phyloP scores from a whole-genome alignment of 1,140 invertebrate genomes.

The Medauroidea extradentata region DNA sequence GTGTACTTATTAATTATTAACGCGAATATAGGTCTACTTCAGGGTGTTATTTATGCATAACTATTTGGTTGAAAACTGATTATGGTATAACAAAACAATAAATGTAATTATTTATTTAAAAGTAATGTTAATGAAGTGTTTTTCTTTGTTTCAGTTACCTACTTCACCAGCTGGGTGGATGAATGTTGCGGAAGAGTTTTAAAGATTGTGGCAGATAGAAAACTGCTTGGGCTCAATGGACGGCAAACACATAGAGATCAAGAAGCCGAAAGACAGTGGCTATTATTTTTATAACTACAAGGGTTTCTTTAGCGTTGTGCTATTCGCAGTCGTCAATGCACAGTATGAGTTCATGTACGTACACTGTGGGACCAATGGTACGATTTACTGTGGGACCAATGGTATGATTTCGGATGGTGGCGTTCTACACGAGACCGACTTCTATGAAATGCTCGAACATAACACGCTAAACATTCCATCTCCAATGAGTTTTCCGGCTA shows the following conservation, averaged over 20 bases:
- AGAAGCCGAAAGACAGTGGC: conserved; percentile 28
- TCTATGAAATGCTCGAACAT: not conserved
- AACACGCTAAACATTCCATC: conserved; percentile 30
- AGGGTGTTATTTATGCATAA: too few species aligned
- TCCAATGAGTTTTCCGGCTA: conserved; percentile 23
- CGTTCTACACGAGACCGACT: conserved; percentile 21
- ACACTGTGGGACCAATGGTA: conserved; percentile 30
- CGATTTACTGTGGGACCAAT: conserved; percentile 32
- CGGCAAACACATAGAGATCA: conserved; percentile 40
- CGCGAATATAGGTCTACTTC: too few species aligned
- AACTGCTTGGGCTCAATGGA: conserved; percentile 39
- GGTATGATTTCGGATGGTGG: conserved; percentile 28
- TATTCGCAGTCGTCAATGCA: conserved; percentile 38
- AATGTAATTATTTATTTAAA: too few species aligned
- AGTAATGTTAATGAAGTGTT: too few species aligned
- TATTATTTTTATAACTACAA: conserved; percentile 40
- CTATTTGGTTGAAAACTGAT: too few species aligned
- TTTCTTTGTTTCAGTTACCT: too few species aligned
- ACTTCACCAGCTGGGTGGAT: conserved; percentile 19
- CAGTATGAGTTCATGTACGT: conserved; percentile 39
- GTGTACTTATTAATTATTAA: too few species aligned
- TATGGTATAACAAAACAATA: too few species aligned
- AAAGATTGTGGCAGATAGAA: conserved; percentile 35
- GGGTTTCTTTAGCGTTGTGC: conserved; percentile 31
- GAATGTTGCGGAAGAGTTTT: conserved; percentile 31